Conservation (phyloP, 2,888 invertebrate species). For the Agrotis segetum region DNA sequence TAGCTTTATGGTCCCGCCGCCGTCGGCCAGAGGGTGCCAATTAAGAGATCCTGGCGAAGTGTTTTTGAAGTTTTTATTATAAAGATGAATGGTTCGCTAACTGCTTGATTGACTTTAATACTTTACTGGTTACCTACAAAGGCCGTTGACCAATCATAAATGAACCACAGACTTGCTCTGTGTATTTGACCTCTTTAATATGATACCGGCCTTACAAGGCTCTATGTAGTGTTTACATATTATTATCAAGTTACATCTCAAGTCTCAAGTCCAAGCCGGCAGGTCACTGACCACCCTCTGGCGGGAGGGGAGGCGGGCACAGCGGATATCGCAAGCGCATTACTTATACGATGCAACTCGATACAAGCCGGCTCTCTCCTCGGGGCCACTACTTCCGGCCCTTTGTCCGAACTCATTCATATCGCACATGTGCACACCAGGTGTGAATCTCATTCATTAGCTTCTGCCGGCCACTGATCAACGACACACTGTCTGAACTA, state of each 20-base stretch:
- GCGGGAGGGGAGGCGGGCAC: neutral
- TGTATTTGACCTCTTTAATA: conserved; percentile 42
- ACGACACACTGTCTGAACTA: conserved; percentile 14
- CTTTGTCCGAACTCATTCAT: conserved; percentile 28
- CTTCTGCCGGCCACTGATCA: neutral
- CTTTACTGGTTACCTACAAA: conserved; percentile 17
- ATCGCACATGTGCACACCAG: conserved; percentile 19
- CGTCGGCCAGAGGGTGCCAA: conserved; percentile 26
- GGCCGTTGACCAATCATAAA: conserved; percentile 10
- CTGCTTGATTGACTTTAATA: conserved; percentile 36
- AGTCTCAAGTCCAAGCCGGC: conserved; percentile 23
- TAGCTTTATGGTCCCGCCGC: neutral
- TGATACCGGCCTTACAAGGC: conserved; percentile 35
- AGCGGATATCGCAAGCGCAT: conserved; percentile 39
- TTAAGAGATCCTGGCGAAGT: conserved; percentile 12
- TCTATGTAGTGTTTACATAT: conserved; percentile 25
- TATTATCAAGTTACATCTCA: conserved; percentile 28
- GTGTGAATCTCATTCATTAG: conserved; percentile 21
- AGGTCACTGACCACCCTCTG: conserved; percentile 50
- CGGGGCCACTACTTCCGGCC: conserved; percentile 32
- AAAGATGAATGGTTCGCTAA: conserved; percentile 17
- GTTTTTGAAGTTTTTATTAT: conserved; percentile 13
- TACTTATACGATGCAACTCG: conserved; percentile 32
- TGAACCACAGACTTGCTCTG: conserved; percentile 14
- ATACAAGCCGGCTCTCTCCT: conserved; percentile 18